Conservation (phyloP, 2,888 invertebrate genomes). For the Allygus modestus region DNA sequence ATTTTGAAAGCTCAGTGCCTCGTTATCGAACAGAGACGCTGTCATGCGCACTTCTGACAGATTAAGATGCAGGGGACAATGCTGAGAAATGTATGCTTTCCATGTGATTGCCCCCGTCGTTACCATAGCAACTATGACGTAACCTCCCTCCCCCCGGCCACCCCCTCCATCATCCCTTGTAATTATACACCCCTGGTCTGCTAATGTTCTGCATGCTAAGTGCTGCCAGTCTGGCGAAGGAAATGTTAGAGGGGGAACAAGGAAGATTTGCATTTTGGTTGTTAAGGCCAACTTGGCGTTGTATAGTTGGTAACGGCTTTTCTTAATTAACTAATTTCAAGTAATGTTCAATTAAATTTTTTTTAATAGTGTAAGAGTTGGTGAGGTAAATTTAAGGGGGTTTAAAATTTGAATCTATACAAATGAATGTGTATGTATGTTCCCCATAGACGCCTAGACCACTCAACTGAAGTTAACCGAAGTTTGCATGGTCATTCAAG, state of each 20-base stretch:
- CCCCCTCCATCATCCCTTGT: conserved; percentile 18
- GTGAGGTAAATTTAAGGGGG: too few species aligned
- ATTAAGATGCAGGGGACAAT: conserved; percentile 55
- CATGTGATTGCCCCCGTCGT: conserved; percentile 51
- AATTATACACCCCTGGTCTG: conserved; percentile 42
- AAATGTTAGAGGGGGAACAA: background rate
- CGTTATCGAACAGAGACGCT: conserved; percentile 2
- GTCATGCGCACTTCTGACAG: conserved; percentile 7
- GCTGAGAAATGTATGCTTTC: conserved; percentile 58
- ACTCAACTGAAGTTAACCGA: too few species aligned
- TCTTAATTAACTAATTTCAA: too few species aligned
- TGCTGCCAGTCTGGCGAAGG: conserved; percentile 5
- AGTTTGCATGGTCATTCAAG: too few species aligned
- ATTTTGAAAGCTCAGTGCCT: background rate
- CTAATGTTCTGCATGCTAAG: conserved; percentile 47
- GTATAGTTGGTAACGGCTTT: too few species aligned
- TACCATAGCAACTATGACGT: conserved; percentile 54
- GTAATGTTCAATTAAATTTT: too few species aligned
- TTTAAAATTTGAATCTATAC: too few species aligned
- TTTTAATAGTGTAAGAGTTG: too few species aligned
- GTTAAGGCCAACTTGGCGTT: too few species aligned
- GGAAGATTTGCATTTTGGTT: background rate
- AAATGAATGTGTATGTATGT: too few species aligned
- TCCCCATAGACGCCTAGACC: too few species aligned
- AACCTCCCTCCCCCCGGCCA: conserved; percentile 8